Evolutionary conservation across 2,888 invertebrate genomes (phyloP), one percentile per base, ranked within the genome.

Genomic region (Spodoptera littoralis): DNA sequence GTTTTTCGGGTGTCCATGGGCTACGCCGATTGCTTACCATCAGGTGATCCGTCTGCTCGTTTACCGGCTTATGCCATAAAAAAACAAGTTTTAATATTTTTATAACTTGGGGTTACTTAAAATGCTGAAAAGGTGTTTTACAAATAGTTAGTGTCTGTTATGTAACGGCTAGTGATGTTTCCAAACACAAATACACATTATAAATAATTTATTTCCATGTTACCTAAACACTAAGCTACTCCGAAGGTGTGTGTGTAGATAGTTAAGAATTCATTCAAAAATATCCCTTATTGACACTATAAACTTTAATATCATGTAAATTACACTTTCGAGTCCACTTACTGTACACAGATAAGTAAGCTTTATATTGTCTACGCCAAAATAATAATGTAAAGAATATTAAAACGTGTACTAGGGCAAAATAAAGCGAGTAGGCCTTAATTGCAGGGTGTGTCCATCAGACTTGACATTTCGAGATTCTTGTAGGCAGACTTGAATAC

Each of bases 171-270:
- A 9, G 36, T 42, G 43, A 18, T 12, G 36, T 51, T 67, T 51
- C 13, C 54, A 70, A 81, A 82, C 73, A 79, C 74, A 71, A 69
- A 57, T 65, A 52, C 65, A 70, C 68, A 73, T 74, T 76, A 79
- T 78, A 80, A 82, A 79, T 80, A 78, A 79, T 79, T 82, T 82
- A 73, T 73, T 83, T 82, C 70, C 72, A 77, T 61, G 72, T 80
- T 67, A 70, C 71, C 78, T 77, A 79, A 63, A 61, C 60, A 74
- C 82, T 80, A 79, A 67, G 67, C 78, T 76, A 79, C 73, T 77
- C 62, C 70, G 42, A 74, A 78, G 70, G 67, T 69, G 69, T 71
- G 67, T 69, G 69, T 66, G 76, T 72, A 67, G 61, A 68, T 68
- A 75, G 65, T 59, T 66, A 60, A 58, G 80, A 77, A 74, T 65